Base-by-base conservation (phyloP, 1,140 invertebrate genomes). In the Idris sp. region DNA sequence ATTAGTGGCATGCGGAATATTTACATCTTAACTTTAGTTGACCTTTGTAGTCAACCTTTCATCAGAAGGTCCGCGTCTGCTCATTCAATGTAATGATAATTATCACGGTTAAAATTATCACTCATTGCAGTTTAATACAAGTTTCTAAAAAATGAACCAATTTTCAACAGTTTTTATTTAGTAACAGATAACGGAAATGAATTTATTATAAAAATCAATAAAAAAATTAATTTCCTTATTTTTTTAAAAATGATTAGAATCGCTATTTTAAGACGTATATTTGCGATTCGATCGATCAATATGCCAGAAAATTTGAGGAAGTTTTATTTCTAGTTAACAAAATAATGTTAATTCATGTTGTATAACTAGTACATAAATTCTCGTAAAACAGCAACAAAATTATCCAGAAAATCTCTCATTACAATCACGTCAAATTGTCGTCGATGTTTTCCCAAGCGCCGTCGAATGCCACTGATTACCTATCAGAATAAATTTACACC, bases 361-460 rank as follows among this genome's bases (percentile, higher is more conserved):
- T 43, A 7, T 48, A 72, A 64, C 64, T 48, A 43, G 13, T 40
- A 53, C 54, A 19, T 28, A 38, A 44, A 31, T 49, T 19, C 28
- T 36, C 31, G 8, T 36, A 68, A 35, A 10, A 68, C 36, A 51
- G 38, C 53, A 64, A 10, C 14, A 30, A 31, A 64, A 58, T 64
- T 51, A 73, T 73, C 49, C n/a, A 16, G 28, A 48, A 41, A 54
- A 74, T 74, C 71, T 61, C 25, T 48, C 35, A 59, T 51, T 54
- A 13, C 41, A 51, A 58, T 64, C 68, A 51, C 51, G 58, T 62
- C 43, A 51, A 54, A 61, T 35, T 51, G 41, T 51, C 46, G 33
- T 67, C 64, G 43, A 75, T 75, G 51, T 75, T 69, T 75, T 69
- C 51, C 58, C 51, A 61, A 28, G 56, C 56, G 22, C 44, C 22